phyloP scores from a whole-genome alignment of 1,140 invertebrate species.

The Hylyphantes graminicola region DNA sequence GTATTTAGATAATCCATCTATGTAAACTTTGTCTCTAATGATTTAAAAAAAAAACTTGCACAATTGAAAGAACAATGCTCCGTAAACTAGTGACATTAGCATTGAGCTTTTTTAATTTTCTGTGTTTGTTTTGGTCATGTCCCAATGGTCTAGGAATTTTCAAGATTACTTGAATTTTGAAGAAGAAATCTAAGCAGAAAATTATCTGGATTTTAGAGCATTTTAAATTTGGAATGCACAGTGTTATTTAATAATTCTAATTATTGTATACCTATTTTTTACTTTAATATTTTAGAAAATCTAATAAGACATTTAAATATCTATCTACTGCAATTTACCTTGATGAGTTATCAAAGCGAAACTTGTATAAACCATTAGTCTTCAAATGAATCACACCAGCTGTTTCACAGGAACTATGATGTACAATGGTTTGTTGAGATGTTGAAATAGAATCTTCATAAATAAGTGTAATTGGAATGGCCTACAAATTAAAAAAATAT shows the following conservation, averaged over 20 bases:
- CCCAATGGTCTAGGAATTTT: no score
- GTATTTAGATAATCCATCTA: no score
- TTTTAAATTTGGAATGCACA: no score
- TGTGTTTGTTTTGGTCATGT: no score
- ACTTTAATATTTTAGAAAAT: neutral
- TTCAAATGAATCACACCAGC: constrained; percentile 9
- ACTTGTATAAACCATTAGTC: constrained; percentile 12
- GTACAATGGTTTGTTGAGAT: constrained; percentile 7
- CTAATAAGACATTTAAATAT: neutral
- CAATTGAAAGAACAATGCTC: no score
- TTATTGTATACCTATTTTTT: neutral
- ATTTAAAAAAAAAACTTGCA: no score
- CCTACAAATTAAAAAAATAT: constrained; percentile 3
- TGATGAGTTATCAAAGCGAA: constrained; percentile 29
- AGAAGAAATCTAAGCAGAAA: no score
- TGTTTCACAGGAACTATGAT: constrained; percentile 22
- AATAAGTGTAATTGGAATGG: constrained; percentile 15
- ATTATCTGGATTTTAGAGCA: no score
- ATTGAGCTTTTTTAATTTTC: no score
- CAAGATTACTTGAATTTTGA: no score
- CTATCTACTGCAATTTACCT: neutral
- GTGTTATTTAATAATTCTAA: neutral
- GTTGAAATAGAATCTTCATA: neutral
- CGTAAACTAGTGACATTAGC: no score
- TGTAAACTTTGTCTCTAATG: no score